These are phyloP conservation scores for Drosophila borborema DNA, from an alignment of 2,888 invertebrate species.

Conservation along the genomic window DNA sequence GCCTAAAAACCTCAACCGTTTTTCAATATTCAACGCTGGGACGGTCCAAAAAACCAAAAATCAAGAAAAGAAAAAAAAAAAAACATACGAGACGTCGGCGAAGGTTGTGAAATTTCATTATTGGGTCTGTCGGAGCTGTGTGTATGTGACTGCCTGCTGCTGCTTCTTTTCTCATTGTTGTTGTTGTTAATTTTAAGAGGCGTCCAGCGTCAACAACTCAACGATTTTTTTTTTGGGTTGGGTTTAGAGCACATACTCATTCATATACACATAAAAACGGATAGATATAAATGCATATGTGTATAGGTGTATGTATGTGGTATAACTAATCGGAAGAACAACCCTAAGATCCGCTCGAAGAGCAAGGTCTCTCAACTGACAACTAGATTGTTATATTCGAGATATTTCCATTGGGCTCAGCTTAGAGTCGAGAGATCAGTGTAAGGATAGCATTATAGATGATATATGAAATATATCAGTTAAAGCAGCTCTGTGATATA, in stretches of 20 bases:
- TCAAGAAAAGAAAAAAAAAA: constrained; percentile 39
- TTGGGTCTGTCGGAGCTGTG: constrained; percentile 66
- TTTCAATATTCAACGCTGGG: constrained; percentile 75
- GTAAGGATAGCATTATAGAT: not conserved
- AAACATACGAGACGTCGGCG: constrained; percentile 34
- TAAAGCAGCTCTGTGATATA: no score
- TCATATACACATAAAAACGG: not conserved
- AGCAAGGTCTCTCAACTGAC: not conserved
- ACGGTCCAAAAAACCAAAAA: constrained; percentile 52
- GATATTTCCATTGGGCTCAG: not conserved
- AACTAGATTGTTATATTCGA: not conserved
- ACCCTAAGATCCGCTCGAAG: constrained; percentile 3
- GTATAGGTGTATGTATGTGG: constrained; percentile 7
- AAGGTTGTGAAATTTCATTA: constrained; percentile 82
- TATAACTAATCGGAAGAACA: constrained; percentile 6
- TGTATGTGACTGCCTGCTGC: constrained; percentile 53
- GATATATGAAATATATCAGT: not conserved
- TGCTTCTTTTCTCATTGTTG: constrained; percentile 17
- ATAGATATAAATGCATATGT: constrained; percentile 4
- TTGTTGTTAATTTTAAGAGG: constrained; percentile 72
- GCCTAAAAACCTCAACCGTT: constrained; percentile 79
- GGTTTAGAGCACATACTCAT: constrained; percentile 44
- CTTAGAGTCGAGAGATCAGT: not conserved
- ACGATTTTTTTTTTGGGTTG: constrained; percentile 61
- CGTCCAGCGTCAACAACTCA: constrained; percentile 77